Evolutionary conservation across 2,888 invertebrate genomes (phyloP), one percentile per base, ranked within the genome.

Genomic region (Apodemia hepburni): DNA sequence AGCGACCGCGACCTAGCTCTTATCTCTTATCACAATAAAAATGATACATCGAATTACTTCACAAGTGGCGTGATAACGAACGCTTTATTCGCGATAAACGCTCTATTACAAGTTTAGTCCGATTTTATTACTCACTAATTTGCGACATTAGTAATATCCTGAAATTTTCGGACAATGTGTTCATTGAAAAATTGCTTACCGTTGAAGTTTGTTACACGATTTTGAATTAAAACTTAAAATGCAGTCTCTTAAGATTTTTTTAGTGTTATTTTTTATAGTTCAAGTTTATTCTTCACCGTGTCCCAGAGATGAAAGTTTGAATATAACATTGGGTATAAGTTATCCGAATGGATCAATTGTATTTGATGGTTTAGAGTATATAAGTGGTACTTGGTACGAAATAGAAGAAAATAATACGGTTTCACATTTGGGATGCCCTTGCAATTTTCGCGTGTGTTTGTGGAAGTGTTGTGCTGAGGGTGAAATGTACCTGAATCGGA

Each of bases 1-100:
- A 42, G n/a, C 42, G 42, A 63, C 64, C 72, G 70, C 74, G 73
- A 62, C 66, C 67, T 66, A 63, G 47, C 70, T 75, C 80, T 86
- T 87, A 87, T 88, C 87, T 77, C 75, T 79, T 78, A 82, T 79
- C 80, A 78, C 67, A 73, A 78, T 75, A 76, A 81, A 79, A 71
- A 84, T 87, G 86, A 87, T 82, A 87, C 85, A 86, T 80, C 80
- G 75, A 80, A 81, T 84, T 84, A 85, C 84, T 82, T 83, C 82
- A 83, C 77, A 72, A 80, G 80, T 77, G 70, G 71, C 63, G 70
- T 73, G 85, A 88, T 87, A 87, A 80, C 72, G 71, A 75, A 76
- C 76, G 76, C 77, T 76, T 71, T 66, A 73, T 71, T 71, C 72
- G 75, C 77, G 84, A 83, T 85, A 84, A 78, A 73, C 72, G 57